Base-by-base conservation (phyloP, 2,888 invertebrate species). In the Malthinus seriepunctatus region DNA sequence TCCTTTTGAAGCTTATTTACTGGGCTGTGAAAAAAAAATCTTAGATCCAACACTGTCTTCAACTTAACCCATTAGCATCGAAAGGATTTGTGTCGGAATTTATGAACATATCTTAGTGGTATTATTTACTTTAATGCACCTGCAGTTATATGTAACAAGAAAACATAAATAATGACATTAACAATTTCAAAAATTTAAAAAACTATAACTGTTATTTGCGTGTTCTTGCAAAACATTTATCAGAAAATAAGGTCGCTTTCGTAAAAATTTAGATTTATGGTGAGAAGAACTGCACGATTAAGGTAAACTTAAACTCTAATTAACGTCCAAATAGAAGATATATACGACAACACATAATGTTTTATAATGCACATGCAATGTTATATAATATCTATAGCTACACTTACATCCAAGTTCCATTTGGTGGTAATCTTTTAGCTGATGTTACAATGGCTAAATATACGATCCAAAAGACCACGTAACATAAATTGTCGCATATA, bases 401-500 rank as follows among this genome's bases (percentile, higher is more conserved):
- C 8, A 63, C 65, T 65, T 62, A 65, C 65, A 65, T 63, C 65
- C 65, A 65, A 38, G 63, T 65, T 35, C 65, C 65, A 48, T 65
- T 65, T 34, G 61, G 56, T 35, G 60, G 63, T 15, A 54, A 45
- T 44, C 59, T 55, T 39, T 55, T 59, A 7, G 56, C 65, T 8
- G 61, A 58, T 12, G 47, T 53, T 12, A 54, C 50, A 34, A 49
- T 35, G 10, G 39, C 47, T 33, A 61, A 33, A 35, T 46, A 63
- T 45, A 58, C 23, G 32, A 45, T 53, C 54, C 56, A 61, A 11
- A 56, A 12, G 5, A 56, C 44, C 38, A 54, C 14, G 35, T 48
- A 54, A 32, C 52, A 48, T 50, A 44, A 57, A 45, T 42, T 50
- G 33, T 50, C 49, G 38, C 56, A 37, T 51, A 51, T 37, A 10